phyloP scores from a whole-genome alignment of 2,113 vertebrate species.

The Gulo gulo region DNA sequence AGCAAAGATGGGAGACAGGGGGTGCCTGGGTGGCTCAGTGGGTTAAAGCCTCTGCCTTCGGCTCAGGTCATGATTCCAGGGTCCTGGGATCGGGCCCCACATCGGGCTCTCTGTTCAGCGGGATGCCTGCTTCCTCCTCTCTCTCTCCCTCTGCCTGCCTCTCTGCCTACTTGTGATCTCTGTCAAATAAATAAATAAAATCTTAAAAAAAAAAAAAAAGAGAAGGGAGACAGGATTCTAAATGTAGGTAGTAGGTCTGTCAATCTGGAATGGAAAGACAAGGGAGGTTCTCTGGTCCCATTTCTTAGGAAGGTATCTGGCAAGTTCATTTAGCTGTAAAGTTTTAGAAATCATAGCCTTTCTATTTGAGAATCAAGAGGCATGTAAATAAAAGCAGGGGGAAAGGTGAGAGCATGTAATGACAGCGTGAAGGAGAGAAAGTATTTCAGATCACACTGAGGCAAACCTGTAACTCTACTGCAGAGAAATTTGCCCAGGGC shows the following conservation, averaged over 20 bases:
- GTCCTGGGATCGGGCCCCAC: too few species aligned
- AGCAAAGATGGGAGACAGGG: background rate
- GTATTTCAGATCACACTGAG: background rate
- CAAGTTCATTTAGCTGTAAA: background rate
- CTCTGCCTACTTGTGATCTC: too few species aligned
- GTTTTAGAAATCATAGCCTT: background rate
- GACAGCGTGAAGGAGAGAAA: background rate
- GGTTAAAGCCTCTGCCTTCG: too few species aligned
- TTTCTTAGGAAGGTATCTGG: background rate
- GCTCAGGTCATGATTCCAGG: too few species aligned
- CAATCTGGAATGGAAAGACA: background rate
- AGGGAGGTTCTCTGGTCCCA: background rate
- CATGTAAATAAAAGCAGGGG: background rate
- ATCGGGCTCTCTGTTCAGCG: too few species aligned
- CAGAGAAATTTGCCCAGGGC: background rate
- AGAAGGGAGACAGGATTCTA: background rate
- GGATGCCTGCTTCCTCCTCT: too few species aligned
- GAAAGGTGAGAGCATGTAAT: conserved; percentile 8
- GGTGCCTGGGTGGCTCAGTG: too few species aligned
- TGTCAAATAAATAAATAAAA: too few species aligned
- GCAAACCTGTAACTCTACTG: background rate
- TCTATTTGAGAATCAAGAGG: background rate
- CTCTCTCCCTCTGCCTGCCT: too few species aligned
- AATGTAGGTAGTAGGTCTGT: background rate
- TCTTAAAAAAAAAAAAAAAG: too few species aligned